Percentiles rank a stretch among this genome's conserved stretches.
Conservation (phyloP, 2,888 invertebrate species). For the Cantharis rustica region DNA sequence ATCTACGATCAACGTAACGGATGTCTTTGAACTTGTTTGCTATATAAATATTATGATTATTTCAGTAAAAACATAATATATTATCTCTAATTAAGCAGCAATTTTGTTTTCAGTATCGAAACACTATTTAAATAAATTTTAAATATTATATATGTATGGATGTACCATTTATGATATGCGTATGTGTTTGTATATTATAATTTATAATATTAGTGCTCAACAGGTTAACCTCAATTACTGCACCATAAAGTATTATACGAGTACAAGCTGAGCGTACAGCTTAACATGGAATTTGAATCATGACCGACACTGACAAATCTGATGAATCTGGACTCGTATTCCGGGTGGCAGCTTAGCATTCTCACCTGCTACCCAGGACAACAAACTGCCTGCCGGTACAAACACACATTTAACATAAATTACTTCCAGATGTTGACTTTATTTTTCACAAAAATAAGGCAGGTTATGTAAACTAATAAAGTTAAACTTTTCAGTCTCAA, state of each 20-base stretch:
- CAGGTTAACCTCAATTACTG: neutral
- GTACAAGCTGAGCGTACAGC: neutral
- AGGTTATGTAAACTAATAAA: neutral
- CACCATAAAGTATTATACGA: neutral
- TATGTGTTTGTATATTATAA: neutral
- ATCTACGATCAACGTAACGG: too few relatives aligned
- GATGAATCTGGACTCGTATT: neutral
- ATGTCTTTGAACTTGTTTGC: too few relatives aligned
- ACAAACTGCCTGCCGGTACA: neutral
- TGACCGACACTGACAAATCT: neutral
- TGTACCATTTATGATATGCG: too few relatives aligned
- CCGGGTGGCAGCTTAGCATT: neutral
- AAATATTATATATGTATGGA: too few relatives aligned
- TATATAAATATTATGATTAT: too few relatives aligned
- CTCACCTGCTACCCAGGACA: neutral
- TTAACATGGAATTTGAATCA: neutral
- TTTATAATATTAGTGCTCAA: neutral
- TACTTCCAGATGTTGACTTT: neutral
- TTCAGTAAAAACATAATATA: too few relatives aligned
- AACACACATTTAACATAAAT: neutral
- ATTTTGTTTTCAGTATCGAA: too few relatives aligned
- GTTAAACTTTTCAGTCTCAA: neutral
- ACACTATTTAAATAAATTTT: too few relatives aligned
- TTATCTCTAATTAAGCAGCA: too few relatives aligned
- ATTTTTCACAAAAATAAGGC: neutral